Conservation (phyloP, 2,797 vertebrate genomes). For the Myiothlypis coronata region DNA sequence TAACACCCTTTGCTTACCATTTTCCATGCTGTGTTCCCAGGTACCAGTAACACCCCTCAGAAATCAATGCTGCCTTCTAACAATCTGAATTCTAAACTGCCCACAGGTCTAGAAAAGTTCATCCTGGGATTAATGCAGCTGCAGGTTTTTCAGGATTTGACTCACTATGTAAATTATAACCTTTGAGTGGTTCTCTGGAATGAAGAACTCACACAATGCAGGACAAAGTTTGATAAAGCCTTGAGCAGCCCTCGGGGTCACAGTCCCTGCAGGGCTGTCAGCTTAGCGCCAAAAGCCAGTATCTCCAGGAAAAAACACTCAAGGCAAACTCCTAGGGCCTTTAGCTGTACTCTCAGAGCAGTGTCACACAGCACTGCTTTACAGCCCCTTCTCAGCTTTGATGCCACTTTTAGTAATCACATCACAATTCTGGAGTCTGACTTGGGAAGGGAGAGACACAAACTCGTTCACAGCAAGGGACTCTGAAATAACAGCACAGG, state of each 20-base stretch:
- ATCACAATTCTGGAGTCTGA: background rate
- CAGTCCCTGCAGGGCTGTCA: background rate
- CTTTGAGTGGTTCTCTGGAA: background rate
- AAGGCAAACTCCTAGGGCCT: background rate
- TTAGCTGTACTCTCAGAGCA: background rate
- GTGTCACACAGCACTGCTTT: background rate
- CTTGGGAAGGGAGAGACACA: background rate
- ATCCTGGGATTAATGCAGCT: background rate
- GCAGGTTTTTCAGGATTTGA: background rate
- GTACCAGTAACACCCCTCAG: background rate
- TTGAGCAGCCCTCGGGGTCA: background rate
- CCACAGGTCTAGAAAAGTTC: background rate
- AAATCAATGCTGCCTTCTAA: background rate
- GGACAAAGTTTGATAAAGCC: background rate
- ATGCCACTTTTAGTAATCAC: background rate
- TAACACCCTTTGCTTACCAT: background rate
- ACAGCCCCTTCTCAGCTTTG: background rate
- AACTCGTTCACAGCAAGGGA: background rate
- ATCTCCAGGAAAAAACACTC: background rate
- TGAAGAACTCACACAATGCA: background rate
- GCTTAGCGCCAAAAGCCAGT: background rate
- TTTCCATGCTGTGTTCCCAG: background rate
- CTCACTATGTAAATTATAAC: background rate
- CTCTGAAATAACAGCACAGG: rapidly evolving
- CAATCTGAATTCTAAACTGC: background rate